A percentile compares a stretch with the other conserved stretches of the same genome.
These are phyloP conservation scores for Papilio gigon DNA, from an alignment of 2,888 invertebrate species.

Conservation along the genomic window DNA sequence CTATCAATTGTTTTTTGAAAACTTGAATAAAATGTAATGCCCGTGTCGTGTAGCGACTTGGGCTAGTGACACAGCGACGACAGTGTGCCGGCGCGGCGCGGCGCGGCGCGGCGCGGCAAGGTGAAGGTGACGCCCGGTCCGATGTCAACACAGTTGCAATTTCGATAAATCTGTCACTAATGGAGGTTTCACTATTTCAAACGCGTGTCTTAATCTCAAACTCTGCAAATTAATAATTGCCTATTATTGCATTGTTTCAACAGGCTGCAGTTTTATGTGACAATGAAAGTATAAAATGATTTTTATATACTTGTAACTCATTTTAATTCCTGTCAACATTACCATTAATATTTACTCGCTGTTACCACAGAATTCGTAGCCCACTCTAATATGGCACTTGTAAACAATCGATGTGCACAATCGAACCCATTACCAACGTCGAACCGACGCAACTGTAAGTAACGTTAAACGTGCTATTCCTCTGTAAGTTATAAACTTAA, in stretches of 20 bases:
- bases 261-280: background rate
- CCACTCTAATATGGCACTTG: no score
- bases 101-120: slow-evolving; percentile 52
- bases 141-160: slow-evolving; percentile 56
- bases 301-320: background rate
- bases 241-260: slow-evolving; percentile 28
- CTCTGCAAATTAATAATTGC: slow-evolving; percentile 29
- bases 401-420: no score
- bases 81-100: slow-evolving; percentile 40
- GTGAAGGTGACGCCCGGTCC: slow-evolving; percentile 66
- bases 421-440: background rate
- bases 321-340: background rate
- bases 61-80: slow-evolving; percentile 33
- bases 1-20: no score
- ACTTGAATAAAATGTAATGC: background rate
- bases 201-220: slow-evolving; percentile 36
- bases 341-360: background rate
- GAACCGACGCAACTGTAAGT: no score
- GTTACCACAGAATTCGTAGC: background rate
- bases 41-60: slow-evolving; percentile 48
- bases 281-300: background rate
- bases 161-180: slow-evolving; percentile 44
- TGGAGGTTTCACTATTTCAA: slow-evolving; percentile 48
- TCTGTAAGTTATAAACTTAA: no score
- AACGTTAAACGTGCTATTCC: no score